Evolutionary conservation across 2,888 invertebrate species (phyloP), one percentile per base, ranked within the genome.

Genomic region (Dexiosoma caninum): DNA sequence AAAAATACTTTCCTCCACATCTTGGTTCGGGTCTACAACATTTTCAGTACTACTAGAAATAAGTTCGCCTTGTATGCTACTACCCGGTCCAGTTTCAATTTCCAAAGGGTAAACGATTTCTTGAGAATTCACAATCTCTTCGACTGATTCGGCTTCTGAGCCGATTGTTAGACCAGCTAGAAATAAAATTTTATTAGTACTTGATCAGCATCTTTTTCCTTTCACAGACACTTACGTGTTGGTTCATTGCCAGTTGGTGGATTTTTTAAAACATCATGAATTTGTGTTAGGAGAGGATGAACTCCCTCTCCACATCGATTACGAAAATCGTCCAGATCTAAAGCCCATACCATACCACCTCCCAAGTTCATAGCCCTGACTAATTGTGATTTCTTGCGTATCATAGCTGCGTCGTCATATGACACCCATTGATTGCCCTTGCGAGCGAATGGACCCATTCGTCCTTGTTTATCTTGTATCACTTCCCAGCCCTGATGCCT

Each of bases 361-460:
- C 94, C 97, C 16, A 97, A 92, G 81, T 94, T 93, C 89, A 95
- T 91, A 12, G 94, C 92, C 80, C 95, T 93, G 37, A 97, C 93
- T 85, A 94, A 94, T 85, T 95, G 93, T 0, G 96, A 94, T 91
- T 97, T 97, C 82, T 92, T 92, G 80, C 93, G 92, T 49, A 97
- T 94, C 90, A 95, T 96, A 35, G 94, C 94, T 8, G 92, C 91
- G 86, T 97, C 97, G 87, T 98, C 97, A 85, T 93, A 98, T 2
- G 96, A 95, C 19, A 97, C 96, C 97, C 97, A 98, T 87, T 97
- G 97, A 86, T 94, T 94, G 53, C 94, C 96, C 86, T 95, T 95
- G 86, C 94, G 95, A 0, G 97, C 96, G 85, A 95, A 97, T 0
- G 97, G 97, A 4, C 97, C 97, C 93, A 97, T 95, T 57, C 96